Base-by-base conservation (phyloP, 2,888 invertebrate species). In the Cyaniris semiargus region DNA sequence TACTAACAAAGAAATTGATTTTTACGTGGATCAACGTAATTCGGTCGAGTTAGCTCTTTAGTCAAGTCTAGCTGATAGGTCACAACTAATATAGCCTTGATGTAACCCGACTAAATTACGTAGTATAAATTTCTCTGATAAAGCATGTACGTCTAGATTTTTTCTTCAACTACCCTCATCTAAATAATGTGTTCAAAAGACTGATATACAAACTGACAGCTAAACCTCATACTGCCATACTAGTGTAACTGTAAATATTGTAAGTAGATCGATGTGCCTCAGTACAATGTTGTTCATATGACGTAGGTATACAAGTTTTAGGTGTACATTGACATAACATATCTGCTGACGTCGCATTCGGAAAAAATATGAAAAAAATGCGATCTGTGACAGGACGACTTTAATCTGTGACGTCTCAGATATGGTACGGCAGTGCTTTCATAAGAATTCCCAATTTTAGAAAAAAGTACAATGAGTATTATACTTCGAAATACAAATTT, bases 191-290 rank as follows among this genome's bases (percentile, higher is more conserved):
- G 71, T 71, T 76, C 71, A 76, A 71, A 76, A 71, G 31, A 71
- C 34, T 53, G 76, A 79, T 77, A 80, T 77, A 81, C 80, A 80
- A 56, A 56, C 38, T 83, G 83, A 79, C 80, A 79, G 78, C 76
- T 78, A 78, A 89, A 91, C 91, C 92, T 93, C 91, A 89, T 82
- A 92, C 92, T 94, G 94, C 94, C 94, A 94, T 94, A 94, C 86
- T 93, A 94, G 90, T 75, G 76, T 89, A 83, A 86, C 83, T 92
- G 91, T 92, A 92, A 85, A 90, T 90, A 90, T 84, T 82, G 80
- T 66, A 66, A 66, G 27, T 66, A 31, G 27, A 66, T 66, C 15
- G 27, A 66, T 66, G 66, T 66, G 66, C 66, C 66, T 66, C 66
- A 83, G 84, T 82, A 80, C 84, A 84, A 84, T 86, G 76, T 88